These are phyloP conservation scores for Allolobophora icterica DNA, from an alignment of 2,888 invertebrate genomes.

Conservation along the genomic window DNA sequence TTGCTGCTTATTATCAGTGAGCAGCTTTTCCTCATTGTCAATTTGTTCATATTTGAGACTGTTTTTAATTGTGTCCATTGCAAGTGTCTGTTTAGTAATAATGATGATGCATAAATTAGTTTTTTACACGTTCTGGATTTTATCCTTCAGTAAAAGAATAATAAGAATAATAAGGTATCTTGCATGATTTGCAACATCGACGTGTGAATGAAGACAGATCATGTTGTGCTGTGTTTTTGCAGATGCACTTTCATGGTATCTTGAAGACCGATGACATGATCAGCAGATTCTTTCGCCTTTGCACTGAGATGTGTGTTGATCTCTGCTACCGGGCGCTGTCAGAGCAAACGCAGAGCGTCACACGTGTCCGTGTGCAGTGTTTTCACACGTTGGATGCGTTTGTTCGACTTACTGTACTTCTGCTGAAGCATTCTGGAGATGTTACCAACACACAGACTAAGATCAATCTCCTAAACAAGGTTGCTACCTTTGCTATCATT, in stretches of 20 bases:
- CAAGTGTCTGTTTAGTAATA: too few species aligned
- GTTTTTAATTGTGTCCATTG: too few species aligned
- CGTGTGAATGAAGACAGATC: background rate
- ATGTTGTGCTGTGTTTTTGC: slow-evolving; percentile 48
- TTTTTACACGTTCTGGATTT: too few species aligned
- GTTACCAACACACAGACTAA: slow-evolving; percentile 88
- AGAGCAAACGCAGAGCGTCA: slow-evolving; percentile 70
- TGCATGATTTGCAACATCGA: too few species aligned
- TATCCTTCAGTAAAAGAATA: too few species aligned
- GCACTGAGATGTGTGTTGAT: slow-evolving; percentile 94
- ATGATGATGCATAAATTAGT: too few species aligned
- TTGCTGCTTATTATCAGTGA: too few species aligned
- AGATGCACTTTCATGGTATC: slow-evolving; percentile 95
- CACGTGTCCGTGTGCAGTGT: slow-evolving; percentile 70
- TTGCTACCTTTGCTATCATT: slow-evolving; percentile 55
- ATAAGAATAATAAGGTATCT: background rate
- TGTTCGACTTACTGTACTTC: slow-evolving; percentile 86
- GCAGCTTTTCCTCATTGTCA: too few species aligned
- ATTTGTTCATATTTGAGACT: too few species aligned
- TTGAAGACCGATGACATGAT: slow-evolving; percentile 96
- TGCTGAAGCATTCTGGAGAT: slow-evolving; percentile 77
- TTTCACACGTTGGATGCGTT: slow-evolving; percentile 95
- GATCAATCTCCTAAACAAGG: slow-evolving; percentile 93
- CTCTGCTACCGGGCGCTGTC: slow-evolving; percentile 84
- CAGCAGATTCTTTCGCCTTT: slow-evolving; percentile 93